A percentile compares a stretch with the other conserved stretches of the same genome.
Evolutionary conservation across 2,113 vertebrate species (phyloP).

Genomic region (Neoarius graeffei): DNA sequence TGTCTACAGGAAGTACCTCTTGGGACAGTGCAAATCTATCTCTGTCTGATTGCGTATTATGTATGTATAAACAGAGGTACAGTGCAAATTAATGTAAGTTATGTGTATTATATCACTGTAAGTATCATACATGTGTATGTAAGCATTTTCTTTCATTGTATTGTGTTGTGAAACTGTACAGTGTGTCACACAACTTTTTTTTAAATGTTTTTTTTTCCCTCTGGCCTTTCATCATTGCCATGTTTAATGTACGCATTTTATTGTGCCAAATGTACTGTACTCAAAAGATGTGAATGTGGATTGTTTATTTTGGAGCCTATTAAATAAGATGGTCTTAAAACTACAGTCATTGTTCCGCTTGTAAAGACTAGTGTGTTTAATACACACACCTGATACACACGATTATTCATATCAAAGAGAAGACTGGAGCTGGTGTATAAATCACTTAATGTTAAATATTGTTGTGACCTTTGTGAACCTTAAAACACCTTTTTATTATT

Average conservation of each 20-base stretch:
- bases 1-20: conserved; percentile 78
- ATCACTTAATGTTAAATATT: neutral
- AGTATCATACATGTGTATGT: conserved; percentile 50
- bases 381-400: neutral
- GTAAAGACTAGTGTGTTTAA: conserved; percentile 4
- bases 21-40: conserved; percentile 81
- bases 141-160: conserved; percentile 47
- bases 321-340: conserved; percentile 87
- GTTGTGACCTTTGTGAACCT: neutral
- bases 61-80: conserved; percentile 61
- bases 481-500: neutral
- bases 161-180: conserved; percentile 87
- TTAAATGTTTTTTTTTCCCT: conserved; percentile 33
- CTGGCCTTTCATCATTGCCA: conserved; percentile 75
- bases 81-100: conserved; percentile 59
- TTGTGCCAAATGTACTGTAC: conserved; percentile 98
- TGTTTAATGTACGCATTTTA: conserved; percentile 84
- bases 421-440: neutral
- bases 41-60: conserved; percentile 75
- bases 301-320: conserved; percentile 86
- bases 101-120: conserved; percentile 59
- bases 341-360: conserved; percentile 12
- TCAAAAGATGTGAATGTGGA: conserved; percentile 97
- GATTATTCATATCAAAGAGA: neutral
- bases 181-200: conserved; percentile 69